phyloP scores from a whole-genome alignment of 2,888 invertebrate species.

The Scotopteryx bipunctaria region DNA sequence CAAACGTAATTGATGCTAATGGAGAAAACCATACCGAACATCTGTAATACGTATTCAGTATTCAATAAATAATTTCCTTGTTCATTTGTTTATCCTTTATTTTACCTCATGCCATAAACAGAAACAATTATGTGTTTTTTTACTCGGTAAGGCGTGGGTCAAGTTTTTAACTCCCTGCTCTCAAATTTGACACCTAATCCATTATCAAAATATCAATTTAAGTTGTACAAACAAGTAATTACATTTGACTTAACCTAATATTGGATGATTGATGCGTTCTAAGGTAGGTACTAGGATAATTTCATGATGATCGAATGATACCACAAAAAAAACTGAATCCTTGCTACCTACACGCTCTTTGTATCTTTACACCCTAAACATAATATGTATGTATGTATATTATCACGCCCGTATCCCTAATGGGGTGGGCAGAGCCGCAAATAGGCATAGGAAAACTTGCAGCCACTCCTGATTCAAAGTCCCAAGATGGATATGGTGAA shows the following conservation, averaged over 20 bases:
- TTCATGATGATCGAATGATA: slow-evolving; percentile 34
- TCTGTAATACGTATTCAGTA: background rate
- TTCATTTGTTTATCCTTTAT: background rate
- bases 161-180: slow-evolving; percentile 21
- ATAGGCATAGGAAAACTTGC: too few relatives aligned
- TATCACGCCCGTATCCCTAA: too few relatives aligned
- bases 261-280: slow-evolving; percentile 64
- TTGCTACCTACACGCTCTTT: too few relatives aligned
- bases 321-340: slow-evolving; percentile 14
- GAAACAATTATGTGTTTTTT: slow-evolving; percentile 4
- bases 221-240: slow-evolving; percentile 61
- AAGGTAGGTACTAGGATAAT: too few relatives aligned
- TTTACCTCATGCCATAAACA: background rate
- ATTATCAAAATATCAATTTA: slow-evolving; percentile 51
- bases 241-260: slow-evolving; percentile 45
- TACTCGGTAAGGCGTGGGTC: background rate
- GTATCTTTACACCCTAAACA: too few relatives aligned
- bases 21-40: background rate
- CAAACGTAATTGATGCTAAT: slow-evolving; percentile 2
- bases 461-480: too few relatives aligned
- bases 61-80: background rate
- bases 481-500: too few relatives aligned
- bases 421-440: too few relatives aligned
- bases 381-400: too few relatives aligned
- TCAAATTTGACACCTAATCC: slow-evolving; percentile 34